phyloP scores from a whole-genome alignment of 2,888 invertebrate genomes.

The Apotomis betuletana region DNA sequence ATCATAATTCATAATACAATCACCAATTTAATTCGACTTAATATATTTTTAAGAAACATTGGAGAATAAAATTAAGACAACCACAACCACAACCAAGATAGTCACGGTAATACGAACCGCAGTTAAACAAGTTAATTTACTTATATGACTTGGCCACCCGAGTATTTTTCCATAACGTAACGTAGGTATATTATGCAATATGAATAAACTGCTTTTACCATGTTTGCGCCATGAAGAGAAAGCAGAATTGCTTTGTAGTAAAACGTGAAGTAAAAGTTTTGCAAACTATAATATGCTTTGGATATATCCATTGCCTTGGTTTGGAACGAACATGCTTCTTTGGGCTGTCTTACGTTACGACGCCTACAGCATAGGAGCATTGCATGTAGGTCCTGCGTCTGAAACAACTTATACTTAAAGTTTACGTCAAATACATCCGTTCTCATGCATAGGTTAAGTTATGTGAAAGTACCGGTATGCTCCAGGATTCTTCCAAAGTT shows the following conservation, averaged over 20 bases:
- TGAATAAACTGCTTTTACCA: constrained; percentile 1
- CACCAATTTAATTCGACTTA: too few relatives aligned
- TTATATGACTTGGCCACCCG: constrained; percentile 8
- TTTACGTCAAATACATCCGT: too few relatives aligned
- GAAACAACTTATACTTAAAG: too few relatives aligned
- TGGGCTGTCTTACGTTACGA: too few relatives aligned
- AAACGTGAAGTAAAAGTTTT: constrained; percentile 7
- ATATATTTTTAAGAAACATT: too few relatives aligned
- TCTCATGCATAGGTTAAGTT: too few relatives aligned
- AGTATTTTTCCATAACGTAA: constrained; percentile 22
- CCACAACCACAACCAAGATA: background rate
- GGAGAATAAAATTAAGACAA: too few relatives aligned
- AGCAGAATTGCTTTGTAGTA: background rate
- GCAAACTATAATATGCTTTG: constrained; percentile 3
- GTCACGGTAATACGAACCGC: background rate
- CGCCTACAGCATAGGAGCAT: too few relatives aligned
- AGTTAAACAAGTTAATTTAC: background rate
- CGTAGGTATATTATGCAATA: constrained; percentile 13
- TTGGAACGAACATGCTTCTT: background rate
- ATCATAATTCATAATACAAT: too few relatives aligned
- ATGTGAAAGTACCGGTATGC: too few relatives aligned
- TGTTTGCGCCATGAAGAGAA: constrained; percentile 27
- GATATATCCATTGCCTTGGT: background rate
- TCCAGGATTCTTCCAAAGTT: too few relatives aligned
- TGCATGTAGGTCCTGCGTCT: too few relatives aligned